Conservation (phyloP, 2,888 invertebrate species). For the Drosophila picticornis region DNA sequence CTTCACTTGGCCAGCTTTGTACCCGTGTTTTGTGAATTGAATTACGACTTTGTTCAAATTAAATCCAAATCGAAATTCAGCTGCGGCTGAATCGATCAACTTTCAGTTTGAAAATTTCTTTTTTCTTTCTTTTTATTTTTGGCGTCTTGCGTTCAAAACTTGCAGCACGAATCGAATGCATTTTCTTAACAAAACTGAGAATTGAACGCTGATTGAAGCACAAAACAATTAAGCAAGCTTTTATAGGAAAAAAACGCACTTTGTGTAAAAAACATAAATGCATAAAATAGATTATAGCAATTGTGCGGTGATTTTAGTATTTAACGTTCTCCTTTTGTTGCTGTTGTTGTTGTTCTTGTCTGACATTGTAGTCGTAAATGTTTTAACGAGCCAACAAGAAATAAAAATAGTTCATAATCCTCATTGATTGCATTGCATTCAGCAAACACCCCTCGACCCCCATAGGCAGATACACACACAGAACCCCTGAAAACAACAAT, state of each 20-base stretch:
- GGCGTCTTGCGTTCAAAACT: neutral
- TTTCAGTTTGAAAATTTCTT: neutral
- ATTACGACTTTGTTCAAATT: neutral
- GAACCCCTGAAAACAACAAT: constrained; percentile 23
- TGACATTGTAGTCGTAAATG: constrained; percentile 52
- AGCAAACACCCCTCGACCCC: constrained; percentile 7
- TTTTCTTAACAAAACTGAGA: neutral
- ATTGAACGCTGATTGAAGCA: neutral
- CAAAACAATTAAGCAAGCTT: neutral
- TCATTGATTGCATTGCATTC: constrained; percentile 62
- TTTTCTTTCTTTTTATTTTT: neutral
- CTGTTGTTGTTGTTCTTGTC: constrained; percentile 9
- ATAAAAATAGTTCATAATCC: constrained; percentile 76
- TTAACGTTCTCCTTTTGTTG: constrained; percentile 9
- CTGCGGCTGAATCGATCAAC: constrained; percentile 4
- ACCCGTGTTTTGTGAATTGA: neutral
- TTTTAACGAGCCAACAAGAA: constrained; percentile 47
- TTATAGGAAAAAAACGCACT: neutral
- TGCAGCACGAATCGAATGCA: neutral
- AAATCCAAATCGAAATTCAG: neutral
- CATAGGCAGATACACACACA: neutral
- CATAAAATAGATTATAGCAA: neutral
- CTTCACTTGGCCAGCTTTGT: neutral
- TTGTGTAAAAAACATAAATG: neutral
- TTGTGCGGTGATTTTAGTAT: neutral